Evolutionary conservation across 2,113 vertebrate genomes (phyloP).

Genomic region (Pogona vitticeps): DNA sequence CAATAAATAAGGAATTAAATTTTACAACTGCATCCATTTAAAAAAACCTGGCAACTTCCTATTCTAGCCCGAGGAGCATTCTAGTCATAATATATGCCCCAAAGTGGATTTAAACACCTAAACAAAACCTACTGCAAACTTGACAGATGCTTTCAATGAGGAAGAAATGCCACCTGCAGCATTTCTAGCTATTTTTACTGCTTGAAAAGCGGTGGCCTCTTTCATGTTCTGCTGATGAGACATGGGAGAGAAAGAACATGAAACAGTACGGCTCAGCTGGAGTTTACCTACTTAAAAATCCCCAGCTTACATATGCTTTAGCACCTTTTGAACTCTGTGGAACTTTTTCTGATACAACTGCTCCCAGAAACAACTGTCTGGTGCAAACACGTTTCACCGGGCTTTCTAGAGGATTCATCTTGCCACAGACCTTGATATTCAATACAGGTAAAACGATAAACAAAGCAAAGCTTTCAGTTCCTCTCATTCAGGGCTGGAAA

Average conservation of each 20-base stretch:
- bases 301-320: constrained; percentile 34
- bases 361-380: constrained; percentile 37
- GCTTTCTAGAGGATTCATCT: constrained; percentile 59
- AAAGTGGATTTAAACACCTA: neutral
- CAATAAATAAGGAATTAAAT: neutral
- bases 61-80: neutral
- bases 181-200: neutral
- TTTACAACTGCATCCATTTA: neutral
- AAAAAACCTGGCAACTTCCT: neutral
- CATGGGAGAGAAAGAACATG: neutral
- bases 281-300: constrained; percentile 19
- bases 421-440: constrained; percentile 54
- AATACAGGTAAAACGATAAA: constrained; percentile 59
- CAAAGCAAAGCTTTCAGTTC: constrained; percentile 43
- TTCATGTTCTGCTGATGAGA: constrained; percentile 38
- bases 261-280: constrained; percentile 17
- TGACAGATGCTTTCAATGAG: constrained; percentile 29
- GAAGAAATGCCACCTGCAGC: constrained; percentile 20
- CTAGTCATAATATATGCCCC: neutral
- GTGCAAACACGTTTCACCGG: constrained; percentile 38
- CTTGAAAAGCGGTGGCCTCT: neutral
- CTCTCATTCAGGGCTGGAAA: constrained; percentile 43
- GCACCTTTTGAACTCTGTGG: constrained; percentile 55
- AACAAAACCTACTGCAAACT: neutral
- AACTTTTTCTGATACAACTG: constrained; percentile 47